Evolutionary conservation across 2,797 vertebrate species (phyloP).

Genomic region (Buceros bicornis): DNA sequence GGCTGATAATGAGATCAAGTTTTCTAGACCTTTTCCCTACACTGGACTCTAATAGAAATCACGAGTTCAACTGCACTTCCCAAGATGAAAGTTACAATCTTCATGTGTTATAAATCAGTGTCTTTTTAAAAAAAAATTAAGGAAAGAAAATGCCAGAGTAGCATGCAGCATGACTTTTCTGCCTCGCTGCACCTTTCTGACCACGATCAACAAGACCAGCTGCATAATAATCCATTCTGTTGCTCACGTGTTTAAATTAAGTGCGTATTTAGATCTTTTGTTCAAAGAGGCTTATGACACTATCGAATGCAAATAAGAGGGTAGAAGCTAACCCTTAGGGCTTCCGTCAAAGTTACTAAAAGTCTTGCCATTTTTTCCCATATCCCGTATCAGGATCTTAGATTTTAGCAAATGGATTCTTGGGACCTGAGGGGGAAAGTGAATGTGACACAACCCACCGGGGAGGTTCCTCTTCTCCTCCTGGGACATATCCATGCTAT

Average conservation of each 20-base stretch:
- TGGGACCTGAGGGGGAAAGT: neutral
- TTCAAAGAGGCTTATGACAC: neutral
- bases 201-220: neutral
- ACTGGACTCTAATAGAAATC: neutral
- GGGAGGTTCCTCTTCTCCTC: neutral
- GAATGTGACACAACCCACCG: neutral
- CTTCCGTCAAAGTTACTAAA: neutral
- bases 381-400: neutral
- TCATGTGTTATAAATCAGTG: neutral
- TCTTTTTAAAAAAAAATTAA: too few species aligned
- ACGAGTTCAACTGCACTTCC: neutral
- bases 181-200: neutral
- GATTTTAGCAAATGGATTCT: neutral
- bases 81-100: neutral
- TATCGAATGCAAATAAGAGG: neutral
- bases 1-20: conserved; percentile 4
- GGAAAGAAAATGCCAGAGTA: neutral
- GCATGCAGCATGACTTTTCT: neutral
- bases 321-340: neutral
- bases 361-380: neutral
- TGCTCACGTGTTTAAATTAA: neutral
- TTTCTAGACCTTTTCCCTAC: neutral
- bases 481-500: neutral
- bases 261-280: conserved; percentile 13
- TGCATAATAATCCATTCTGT: neutral